Evolutionary conservation across 2,797 vertebrate species (phyloP).

Genomic region (Dromococcyx pavoninus): DNA sequence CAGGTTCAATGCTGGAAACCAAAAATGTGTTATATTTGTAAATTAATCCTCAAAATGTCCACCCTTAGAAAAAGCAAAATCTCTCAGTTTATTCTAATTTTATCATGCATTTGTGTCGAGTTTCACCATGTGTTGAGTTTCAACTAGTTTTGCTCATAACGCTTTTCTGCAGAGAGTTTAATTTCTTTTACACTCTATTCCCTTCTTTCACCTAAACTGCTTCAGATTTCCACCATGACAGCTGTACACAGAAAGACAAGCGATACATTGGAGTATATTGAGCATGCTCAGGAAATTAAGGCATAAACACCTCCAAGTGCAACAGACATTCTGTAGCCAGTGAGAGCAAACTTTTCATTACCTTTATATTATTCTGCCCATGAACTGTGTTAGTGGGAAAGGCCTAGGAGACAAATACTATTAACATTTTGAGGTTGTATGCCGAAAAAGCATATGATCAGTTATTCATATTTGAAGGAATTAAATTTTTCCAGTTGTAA

Average conservation of each 20-base stretch:
- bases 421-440: not conserved
- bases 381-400: not conserved
- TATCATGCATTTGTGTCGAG: too few species aligned
- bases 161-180: not conserved
- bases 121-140: not conserved
- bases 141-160: not conserved
- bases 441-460: not conserved
- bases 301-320: conserved; percentile 47
- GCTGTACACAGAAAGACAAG: not conserved
- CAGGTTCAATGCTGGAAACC: not conserved
- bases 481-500: not conserved
- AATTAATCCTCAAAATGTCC: not conserved
- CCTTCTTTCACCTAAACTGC: not conserved
- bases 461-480: not conserved
- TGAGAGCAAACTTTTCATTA: conserved; percentile 40
- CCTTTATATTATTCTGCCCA: conserved; percentile 25
- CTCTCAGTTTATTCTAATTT: not conserved
- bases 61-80: not conserved
- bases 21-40: not conserved
- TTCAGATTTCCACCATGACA: not conserved
- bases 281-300: conserved; percentile 47
- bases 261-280: not conserved
- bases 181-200: not conserved
- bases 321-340: conserved; percentile 17
- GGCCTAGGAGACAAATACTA: not conserved